Percentiles rank a stretch among this genome's conserved stretches.
Evolutionary conservation across 2,797 vertebrate genomes (phyloP).

Genomic region (Micrastur ruficollis): DNA sequence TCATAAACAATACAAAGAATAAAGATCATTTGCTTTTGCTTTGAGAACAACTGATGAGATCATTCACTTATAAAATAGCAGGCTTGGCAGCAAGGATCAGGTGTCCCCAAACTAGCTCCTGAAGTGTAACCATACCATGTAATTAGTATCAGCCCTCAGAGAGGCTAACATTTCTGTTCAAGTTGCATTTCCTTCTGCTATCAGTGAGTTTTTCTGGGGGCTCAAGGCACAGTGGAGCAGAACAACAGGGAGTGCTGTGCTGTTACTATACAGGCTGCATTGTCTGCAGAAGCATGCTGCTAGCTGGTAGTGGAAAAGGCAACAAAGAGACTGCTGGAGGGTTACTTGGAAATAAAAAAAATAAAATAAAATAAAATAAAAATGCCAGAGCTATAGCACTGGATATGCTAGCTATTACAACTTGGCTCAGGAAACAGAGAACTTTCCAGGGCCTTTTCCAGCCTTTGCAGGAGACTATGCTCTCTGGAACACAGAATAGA

Average conservation of each 20-base stretch:
- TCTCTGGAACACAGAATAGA: background rate
- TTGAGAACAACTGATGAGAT: conserved; percentile 11
- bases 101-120: background rate
- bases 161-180: background rate
- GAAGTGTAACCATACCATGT: conserved; percentile 1
- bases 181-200: background rate
- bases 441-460: conserved; percentile 17
- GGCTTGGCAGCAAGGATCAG: background rate
- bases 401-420: background rate
- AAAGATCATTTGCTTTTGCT: background rate
- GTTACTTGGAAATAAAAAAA: background rate
- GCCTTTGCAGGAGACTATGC: background rate
- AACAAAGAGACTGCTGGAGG: conserved; percentile 14
- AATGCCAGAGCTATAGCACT: background rate
- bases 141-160: conserved; percentile 36
- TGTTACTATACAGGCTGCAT: background rate
- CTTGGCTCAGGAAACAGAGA: conserved; percentile 5
- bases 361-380: background rate
- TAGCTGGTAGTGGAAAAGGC: background rate
- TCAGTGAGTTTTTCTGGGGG: background rate
- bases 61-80: conserved; percentile 32
- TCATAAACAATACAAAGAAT: background rate
- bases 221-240: background rate
- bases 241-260: background rate
- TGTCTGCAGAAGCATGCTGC: background rate